phyloP scores from a whole-genome alignment of 2,113 vertebrate species.

The Hipposideros armiger region DNA sequence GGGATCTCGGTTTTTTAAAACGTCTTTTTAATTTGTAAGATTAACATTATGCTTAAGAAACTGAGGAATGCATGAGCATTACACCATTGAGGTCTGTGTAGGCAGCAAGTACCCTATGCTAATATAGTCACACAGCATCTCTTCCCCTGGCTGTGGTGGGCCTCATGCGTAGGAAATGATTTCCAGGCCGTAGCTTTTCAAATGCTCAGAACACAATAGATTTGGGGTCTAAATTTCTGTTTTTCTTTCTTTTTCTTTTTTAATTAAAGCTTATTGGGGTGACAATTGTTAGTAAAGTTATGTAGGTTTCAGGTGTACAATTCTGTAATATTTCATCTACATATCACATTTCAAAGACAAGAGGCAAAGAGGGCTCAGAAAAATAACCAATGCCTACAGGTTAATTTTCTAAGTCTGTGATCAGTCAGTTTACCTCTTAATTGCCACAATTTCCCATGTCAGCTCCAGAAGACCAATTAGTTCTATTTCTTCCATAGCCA shows the following conservation, averaged over 20 bases:
- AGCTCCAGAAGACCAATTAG: background rate
- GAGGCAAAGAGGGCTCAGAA: background rate
- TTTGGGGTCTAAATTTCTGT: background rate
- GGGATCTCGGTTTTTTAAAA: background rate
- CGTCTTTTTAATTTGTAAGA: slow-evolving; percentile 25
- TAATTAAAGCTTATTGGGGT: too few relatives aligned
- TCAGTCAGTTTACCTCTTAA: background rate
- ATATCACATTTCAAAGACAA: background rate
- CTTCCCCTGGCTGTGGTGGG: background rate
- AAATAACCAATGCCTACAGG: background rate
- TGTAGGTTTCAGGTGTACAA: too few relatives aligned
- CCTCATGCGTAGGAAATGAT: background rate
- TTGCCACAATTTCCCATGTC: slow-evolving; percentile 2
- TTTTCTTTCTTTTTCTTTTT: too few relatives aligned
- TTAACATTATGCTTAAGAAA: slow-evolving; percentile 33
- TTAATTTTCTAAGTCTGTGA: slow-evolving; percentile 7
- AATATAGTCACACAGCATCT: background rate
- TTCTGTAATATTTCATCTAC: too few relatives aligned
- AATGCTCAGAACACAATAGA: background rate
- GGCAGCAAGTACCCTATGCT: background rate
- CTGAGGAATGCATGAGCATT: background rate
- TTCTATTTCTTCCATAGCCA: background rate
- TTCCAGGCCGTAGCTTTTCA: background rate
- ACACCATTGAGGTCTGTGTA: background rate
- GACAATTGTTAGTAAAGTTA: too few relatives aligned